Evolutionary conservation across 1,140 invertebrate species (phyloP), one percentile per base, ranked within the genome.

Genomic region (Orchestia grillus): DNA sequence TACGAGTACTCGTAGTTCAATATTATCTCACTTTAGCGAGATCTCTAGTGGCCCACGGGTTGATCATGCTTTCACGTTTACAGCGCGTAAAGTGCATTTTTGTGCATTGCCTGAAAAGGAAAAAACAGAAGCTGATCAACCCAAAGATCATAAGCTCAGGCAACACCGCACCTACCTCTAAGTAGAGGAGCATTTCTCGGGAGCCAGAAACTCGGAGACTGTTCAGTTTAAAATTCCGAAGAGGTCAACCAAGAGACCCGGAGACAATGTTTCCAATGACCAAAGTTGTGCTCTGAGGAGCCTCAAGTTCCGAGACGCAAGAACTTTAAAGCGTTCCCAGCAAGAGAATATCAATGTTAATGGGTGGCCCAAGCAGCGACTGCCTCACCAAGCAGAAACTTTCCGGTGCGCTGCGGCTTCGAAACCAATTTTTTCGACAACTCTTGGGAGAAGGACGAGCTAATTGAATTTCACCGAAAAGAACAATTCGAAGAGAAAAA

Each of bases 221-320:
- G 3, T 23, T 8, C 62, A 77, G 15, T 77, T 77, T 77, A 77
- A 77, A 77, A 77, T 77, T 77, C 62, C 11, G 28, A 77, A 8
- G 62, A 23, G 62, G 62, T 36, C 28, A 28, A 15, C 62, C 62
- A 8, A 19, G 11, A 15, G 15, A 36, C 28, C 15, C 19, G 62
- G 62, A 77, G 62, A 77, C 62, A 77, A 77, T 77, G 62, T 77
- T 77, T 53, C 62, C 62, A 77, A 77, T 77, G 62, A 77, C 62
- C 62, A 77, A 77, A 77, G 62, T 77, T 77, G 62, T 77, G 62
- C 62, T 36, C 62, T 77, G 11, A 77, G 62, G 3, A 77, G 62
- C 62, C 62, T 36, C 62, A 77, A 77, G 62, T 77, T 77, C 28
- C 62, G 62, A 77, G 62, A 77, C 62, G 28, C 28, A 77, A 77